These are phyloP conservation scores for Rhagologus leucostigma DNA, from an alignment of 2,113 vertebrate species.

Conservation along the genomic window DNA sequence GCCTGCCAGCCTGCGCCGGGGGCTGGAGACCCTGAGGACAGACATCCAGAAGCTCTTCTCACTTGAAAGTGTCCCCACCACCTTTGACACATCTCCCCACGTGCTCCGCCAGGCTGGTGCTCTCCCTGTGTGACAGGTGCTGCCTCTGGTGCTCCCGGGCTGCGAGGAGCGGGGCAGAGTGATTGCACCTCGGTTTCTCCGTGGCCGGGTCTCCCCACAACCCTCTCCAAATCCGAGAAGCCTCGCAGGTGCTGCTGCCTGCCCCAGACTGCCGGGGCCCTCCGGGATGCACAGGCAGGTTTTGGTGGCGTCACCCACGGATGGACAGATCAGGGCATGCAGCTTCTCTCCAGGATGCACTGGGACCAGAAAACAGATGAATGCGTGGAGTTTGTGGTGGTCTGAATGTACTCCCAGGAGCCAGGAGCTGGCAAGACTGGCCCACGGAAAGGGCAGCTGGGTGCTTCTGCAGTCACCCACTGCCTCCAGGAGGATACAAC, in stretches of 20 bases:
- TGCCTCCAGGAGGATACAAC: not conserved
- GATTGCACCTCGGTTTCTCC: fast-evolving
- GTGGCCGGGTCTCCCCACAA: not conserved
- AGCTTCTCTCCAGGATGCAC: not conserved
- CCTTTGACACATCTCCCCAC: not conserved
- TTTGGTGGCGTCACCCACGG: not conserved
- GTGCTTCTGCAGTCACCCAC: not conserved
- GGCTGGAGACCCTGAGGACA: not conserved
- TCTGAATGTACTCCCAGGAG: not conserved
- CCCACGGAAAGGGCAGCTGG: not conserved
- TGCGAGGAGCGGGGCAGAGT: not conserved
- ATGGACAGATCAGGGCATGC: not conserved
- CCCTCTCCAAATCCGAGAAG: not conserved
- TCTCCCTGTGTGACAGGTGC: fast-evolving
- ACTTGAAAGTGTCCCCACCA: not conserved
- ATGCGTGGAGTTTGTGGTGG: fast-evolving
- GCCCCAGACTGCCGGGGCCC: fast-evolving
- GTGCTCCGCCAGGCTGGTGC: not conserved
- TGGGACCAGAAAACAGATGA: fast-evolving
- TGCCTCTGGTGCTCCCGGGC: not conserved
- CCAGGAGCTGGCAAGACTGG: not conserved
- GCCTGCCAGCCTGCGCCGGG: not conserved
- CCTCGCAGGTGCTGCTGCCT: not conserved
- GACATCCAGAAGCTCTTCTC: not conserved
- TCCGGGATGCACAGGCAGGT: fast-evolving